A percentile compares a stretch with the other conserved stretches of the same genome.
These are phyloP conservation scores for Cinclus cinclus DNA, from an alignment of 2,113 vertebrate species.

Conservation along the genomic window DNA sequence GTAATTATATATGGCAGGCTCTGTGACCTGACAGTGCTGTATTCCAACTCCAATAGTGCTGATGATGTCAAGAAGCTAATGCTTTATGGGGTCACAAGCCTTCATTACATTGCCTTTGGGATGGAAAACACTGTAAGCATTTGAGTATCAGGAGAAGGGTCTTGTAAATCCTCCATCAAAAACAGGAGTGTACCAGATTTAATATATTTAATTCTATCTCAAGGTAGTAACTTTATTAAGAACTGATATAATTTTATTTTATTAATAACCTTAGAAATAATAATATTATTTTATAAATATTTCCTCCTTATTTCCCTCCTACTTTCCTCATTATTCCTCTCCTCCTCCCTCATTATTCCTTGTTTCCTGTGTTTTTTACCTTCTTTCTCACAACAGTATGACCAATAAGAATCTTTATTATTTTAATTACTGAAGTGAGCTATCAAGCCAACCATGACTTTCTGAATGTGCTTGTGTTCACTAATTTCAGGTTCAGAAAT, in stretches of 20 bases:
- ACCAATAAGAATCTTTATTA: neutral
- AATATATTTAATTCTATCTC: neutral
- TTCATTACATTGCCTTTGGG: neutral
- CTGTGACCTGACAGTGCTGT: neutral
- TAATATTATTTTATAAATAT: neutral
- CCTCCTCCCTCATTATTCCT: neutral
- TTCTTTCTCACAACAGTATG: neutral
- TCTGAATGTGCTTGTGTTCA: neutral
- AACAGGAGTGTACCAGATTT: neutral
- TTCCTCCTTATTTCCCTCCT: neutral
- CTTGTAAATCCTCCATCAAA: neutral
- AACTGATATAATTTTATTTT: neutral
- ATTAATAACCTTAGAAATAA: neutral
- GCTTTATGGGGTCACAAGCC: rapidly evolving
- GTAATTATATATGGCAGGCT: neutral
- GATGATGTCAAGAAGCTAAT: neutral
- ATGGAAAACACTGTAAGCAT: neutral
- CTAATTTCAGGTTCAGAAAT: neutral
- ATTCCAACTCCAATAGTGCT: neutral
- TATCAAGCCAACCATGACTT: neutral
- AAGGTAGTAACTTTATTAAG: neutral
- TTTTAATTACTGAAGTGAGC: neutral
- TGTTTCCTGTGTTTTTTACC: neutral
- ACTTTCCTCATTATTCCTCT: neutral
- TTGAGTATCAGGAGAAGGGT: neutral